A percentile compares a stretch with the other conserved stretches of the same genome.
These are phyloP conservation scores for Busseola fusca DNA, from an alignment of 2,888 invertebrate genomes.

Conservation along the genomic window DNA sequence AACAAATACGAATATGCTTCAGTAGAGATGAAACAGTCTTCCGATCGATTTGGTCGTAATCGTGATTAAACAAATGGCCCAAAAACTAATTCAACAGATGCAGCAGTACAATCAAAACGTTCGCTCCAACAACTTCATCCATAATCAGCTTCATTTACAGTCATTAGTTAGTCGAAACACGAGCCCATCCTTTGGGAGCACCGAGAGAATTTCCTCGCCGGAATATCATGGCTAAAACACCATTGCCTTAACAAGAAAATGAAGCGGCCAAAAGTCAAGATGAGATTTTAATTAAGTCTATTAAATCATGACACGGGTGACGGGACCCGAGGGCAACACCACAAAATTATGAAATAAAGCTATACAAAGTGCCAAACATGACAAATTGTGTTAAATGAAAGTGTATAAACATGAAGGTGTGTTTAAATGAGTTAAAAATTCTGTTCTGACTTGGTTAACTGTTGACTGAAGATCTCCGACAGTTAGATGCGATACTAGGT, in stretches of 20 bases:
- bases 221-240: conserved; percentile 61
- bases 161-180: conserved; percentile 55
- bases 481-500: conserved; percentile 21
- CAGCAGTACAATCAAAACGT: conserved; percentile 43
- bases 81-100: conserved; percentile 36
- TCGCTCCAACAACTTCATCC: conserved; percentile 27
- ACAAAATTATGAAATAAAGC: conserved; percentile 60
- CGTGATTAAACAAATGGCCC: conserved; percentile 25
- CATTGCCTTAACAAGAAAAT: conserved; percentile 54
- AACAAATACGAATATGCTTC: conserved; percentile 8
- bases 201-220: conserved; percentile 29
- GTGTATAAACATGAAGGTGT: conserved; percentile 41
- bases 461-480: conserved; percentile 29
- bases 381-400: conserved; percentile 42
- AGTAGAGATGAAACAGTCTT: conserved; percentile 5
- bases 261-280: conserved; percentile 65
- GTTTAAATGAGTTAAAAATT: conserved; percentile 40
- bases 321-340: conserved; percentile 55
- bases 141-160: conserved; percentile 54
- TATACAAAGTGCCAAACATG: conserved; percentile 29
- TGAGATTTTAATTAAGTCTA: conserved; percentile 71
- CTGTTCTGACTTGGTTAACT: conserved; percentile 22
- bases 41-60: background rate
- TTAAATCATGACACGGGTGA: conserved; percentile 66
- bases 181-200: conserved; percentile 45